Base-by-base conservation (phyloP, 2,113 vertebrate species). In the Copsychus sechellarum region DNA sequence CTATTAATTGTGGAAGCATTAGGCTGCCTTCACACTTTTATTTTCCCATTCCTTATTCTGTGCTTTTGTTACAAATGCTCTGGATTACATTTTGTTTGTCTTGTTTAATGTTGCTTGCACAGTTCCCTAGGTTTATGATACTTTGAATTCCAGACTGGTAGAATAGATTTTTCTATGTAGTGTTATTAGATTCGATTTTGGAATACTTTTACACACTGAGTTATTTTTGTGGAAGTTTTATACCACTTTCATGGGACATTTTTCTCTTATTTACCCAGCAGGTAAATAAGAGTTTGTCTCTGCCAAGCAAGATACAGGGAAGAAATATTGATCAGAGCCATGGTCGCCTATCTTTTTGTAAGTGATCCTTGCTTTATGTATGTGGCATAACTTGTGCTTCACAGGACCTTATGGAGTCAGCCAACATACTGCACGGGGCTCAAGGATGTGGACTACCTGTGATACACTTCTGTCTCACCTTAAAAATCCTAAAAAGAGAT, bases 111-210 rank as follows among this genome's bases (percentile, higher is more conserved):
- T 85, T 93, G 81, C 85, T 93, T 42, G 72, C 88, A 93, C 82
- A 94, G 94, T 96, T 91, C 82, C 79, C 65, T 73, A 56, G 86
- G 92, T 97, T 97, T 98, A 97, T 88, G 96, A 96, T 96, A 87
- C 65, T 96, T 98, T 96, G 95, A 90, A 90, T 97, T 97, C 94
- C 88, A 95, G 96, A 80, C 92, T 74, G 80, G 54, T 92, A 86
- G 82, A 97, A 98, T 96, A 86, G 97, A 98, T 98, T 98, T 97
- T 97, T 96, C 90, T 92, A 84, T 92, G 50, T 34, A 60, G 64
- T 82, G 94, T 96, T 98, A 98, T 97, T 97, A 96, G 93, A 94
- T 98, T 97, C 43, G 66, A 97, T 98, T 98, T 97, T 97, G 85
- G 96, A 97, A 97, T 97, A 96, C 61, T 94, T 97, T 96, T 92